These are phyloP conservation scores for Frankliniella fusca DNA, from an alignment of 2,888 invertebrate species.

Conservation along the genomic window DNA sequence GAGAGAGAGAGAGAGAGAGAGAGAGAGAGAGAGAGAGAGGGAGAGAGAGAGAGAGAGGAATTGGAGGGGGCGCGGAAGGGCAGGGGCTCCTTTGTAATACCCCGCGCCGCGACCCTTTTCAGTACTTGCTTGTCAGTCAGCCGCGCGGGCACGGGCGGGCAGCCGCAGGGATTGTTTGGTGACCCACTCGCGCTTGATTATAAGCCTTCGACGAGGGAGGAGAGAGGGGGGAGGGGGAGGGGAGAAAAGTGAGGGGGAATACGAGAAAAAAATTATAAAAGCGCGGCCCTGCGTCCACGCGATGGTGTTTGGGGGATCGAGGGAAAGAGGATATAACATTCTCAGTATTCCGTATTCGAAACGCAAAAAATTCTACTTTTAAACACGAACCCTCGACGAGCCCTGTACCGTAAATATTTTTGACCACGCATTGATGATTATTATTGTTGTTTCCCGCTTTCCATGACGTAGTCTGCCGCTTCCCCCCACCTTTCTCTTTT, in stretches of 20 bases:
- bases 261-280: neutral
- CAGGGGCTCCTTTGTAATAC: neutral
- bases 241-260: neutral
- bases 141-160: neutral
- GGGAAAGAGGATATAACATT: no score
- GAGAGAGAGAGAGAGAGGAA: neutral
- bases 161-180: neutral
- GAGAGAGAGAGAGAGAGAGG: neutral
- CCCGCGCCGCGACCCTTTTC: neutral
- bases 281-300: neutral
- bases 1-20: neutral
- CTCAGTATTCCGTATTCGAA: no score
- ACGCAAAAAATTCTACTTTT: no score
- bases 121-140: constrained; percentile 5
- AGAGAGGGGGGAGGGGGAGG: no score
- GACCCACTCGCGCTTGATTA: neutral
- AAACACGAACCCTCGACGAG: no score
- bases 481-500: no score
- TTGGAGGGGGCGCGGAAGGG: neutral
- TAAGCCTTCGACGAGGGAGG: neutral
- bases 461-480: no score
- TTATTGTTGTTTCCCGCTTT: no score
- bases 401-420: no score
- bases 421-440: no score
- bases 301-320: no score